These are phyloP conservation scores for Antidorcas marsupialis DNA, from an alignment of 2,113 vertebrate genomes.

Conservation along the genomic window DNA sequence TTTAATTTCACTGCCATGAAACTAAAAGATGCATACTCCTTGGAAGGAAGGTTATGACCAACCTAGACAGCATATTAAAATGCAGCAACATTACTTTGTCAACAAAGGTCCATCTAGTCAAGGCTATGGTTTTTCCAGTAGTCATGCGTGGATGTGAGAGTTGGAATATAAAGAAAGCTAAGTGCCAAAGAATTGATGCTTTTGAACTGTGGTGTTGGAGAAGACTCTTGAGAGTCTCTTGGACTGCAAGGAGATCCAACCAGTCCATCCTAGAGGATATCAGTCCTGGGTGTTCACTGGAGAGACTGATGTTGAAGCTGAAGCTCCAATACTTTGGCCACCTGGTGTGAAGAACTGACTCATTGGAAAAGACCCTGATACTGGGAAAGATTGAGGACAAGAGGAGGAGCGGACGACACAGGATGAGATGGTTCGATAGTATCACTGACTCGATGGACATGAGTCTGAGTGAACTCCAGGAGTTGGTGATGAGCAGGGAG, in stretches of 20 bases:
- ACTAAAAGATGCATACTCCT: neutral
- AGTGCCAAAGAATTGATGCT: neutral
- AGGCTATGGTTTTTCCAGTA: neutral
- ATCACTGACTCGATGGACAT: accelerated
- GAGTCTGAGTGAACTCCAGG: accelerated
- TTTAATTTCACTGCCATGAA: neutral
- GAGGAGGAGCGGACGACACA: neutral
- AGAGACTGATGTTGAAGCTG: neutral
- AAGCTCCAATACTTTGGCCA: neutral
- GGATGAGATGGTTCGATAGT: neutral
- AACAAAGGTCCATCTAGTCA: neutral
- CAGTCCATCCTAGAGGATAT: neutral
- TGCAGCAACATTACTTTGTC: neutral
- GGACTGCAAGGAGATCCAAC: neutral
- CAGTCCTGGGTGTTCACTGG: neutral
- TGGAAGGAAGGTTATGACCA: neutral
- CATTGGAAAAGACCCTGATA: neutral
- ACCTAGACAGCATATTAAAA: neutral
- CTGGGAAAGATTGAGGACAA: neutral
- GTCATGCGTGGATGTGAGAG: neutral
- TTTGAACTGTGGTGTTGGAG: neutral
- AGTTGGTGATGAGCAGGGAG: neutral
- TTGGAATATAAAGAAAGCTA: neutral
- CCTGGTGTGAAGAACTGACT: accelerated
- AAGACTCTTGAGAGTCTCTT: neutral